Evolutionary conservation across 1,140 invertebrate species (phyloP).

Genomic region (Cylas formicarius): DNA sequence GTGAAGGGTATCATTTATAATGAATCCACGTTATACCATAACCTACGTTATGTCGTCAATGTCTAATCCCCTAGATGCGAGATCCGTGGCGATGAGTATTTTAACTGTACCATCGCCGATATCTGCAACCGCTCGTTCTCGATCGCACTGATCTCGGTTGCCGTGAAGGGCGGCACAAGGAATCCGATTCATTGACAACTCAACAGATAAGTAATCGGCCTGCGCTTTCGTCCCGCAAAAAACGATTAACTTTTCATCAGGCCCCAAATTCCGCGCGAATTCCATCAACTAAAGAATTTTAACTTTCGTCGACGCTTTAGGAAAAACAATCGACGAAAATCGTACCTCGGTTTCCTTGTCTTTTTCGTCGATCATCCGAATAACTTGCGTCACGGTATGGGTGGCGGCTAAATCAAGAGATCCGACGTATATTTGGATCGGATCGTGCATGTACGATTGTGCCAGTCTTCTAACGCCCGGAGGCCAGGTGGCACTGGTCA

Average conservation of each 20-base stretch:
- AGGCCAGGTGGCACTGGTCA: constrained; percentile 81
- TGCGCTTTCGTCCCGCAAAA: constrained; percentile 80
- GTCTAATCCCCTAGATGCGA: constrained; percentile 86
- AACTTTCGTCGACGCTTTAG: constrained; percentile 7
- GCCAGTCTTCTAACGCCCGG: constrained; percentile 72
- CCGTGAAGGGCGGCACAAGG: constrained; percentile 77
- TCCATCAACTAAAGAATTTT: constrained; percentile 34
- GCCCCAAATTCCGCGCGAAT: constrained; percentile 29
- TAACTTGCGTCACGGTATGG: constrained; percentile 71
- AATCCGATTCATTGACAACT: constrained; percentile 62
- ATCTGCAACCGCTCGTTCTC: constrained; percentile 78
- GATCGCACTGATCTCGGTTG: constrained; percentile 77
- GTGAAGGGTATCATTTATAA: too few species aligned
- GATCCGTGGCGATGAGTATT: constrained; percentile 91
- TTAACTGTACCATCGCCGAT: constrained; percentile 65
- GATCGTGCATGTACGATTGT: constrained; percentile 76
- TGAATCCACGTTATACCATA: too few species aligned
- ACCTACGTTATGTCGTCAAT: constrained; percentile 85
- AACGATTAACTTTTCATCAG: constrained; percentile 61
- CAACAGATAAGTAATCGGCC: constrained; percentile 73
- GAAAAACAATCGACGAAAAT: not conserved
- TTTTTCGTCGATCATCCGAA: constrained; percentile 65
- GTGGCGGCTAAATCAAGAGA: constrained; percentile 77
- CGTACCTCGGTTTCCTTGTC: constrained; percentile 58
- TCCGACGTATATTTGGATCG: constrained; percentile 83